These are phyloP conservation scores for Bagarius yarrelli DNA, from an alignment of 2,113 vertebrate genomes.

Conservation along the genomic window DNA sequence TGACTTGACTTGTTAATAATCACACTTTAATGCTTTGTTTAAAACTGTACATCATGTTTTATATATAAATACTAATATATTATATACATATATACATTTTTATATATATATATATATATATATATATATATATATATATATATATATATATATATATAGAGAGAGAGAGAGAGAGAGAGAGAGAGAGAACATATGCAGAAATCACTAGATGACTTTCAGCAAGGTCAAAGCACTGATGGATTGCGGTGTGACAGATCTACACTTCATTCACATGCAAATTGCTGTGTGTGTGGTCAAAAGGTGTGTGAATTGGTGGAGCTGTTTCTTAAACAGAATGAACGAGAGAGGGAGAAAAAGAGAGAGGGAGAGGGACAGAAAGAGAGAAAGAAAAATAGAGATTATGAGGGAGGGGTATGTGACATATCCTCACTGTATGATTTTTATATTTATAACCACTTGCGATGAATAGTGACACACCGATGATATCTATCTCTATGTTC, in stretches of 20 bases:
- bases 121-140: too few relatives aligned
- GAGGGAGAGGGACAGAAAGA: too few relatives aligned
- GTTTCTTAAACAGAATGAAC: conserved; percentile 20
- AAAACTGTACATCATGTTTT: neutral
- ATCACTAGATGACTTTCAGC: conserved; percentile 54
- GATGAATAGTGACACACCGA: neutral
- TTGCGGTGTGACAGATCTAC: conserved; percentile 51
- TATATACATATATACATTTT: too few relatives aligned
- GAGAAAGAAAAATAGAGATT: neutral
- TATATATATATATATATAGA: neutral
- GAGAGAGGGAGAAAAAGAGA: neutral
- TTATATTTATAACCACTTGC: conserved; percentile 4
- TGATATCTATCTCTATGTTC: neutral
- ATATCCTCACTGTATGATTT: neutral
- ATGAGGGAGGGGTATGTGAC: neutral
- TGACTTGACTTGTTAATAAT: neutral
- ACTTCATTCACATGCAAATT: conserved; percentile 70
- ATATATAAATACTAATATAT: too few relatives aligned
- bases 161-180: conserved; percentile 1
- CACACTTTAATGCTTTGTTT: neutral
- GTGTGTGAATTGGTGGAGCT: conserved; percentile 32
- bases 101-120: too few relatives aligned
- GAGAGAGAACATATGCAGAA: conserved; percentile 15
- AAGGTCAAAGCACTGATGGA: conserved; percentile 63
- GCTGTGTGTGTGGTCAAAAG: conserved; percentile 45